These are phyloP conservation scores for Phengaris arion DNA, from an alignment of 2,888 invertebrate species.

Conservation along the genomic window DNA sequence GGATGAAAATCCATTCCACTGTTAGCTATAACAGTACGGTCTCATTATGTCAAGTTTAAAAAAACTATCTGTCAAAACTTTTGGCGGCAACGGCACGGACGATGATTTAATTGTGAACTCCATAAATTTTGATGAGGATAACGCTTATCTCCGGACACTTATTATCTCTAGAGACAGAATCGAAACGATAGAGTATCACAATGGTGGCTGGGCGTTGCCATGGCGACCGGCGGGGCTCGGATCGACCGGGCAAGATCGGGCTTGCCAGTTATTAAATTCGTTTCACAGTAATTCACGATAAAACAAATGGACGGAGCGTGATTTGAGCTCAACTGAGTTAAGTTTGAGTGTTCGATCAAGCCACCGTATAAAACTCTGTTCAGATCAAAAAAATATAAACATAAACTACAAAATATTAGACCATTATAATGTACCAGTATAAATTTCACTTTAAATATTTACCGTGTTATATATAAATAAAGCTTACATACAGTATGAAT, in stretches of 20 bases:
- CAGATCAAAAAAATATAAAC: too few species aligned
- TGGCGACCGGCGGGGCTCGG: constrained; percentile 19
- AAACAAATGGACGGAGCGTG: constrained; percentile 14
- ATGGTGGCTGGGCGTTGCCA: constrained; percentile 24
- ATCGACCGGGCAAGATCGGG: constrained; percentile 18
- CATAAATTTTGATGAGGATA: constrained; percentile 10
- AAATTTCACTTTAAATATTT: too few species aligned
- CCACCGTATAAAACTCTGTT: too few species aligned
- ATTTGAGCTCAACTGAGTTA: not conserved
- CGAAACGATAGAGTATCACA: constrained; percentile 9
- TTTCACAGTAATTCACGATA: not conserved
- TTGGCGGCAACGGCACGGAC: not conserved
- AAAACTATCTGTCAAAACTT: not conserved
- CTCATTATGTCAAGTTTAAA: not conserved
- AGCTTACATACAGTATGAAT: too few species aligned
- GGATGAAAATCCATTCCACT: too few species aligned
- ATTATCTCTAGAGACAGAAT: constrained; percentile 4
- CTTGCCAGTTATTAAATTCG: not conserved
- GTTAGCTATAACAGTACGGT: too few species aligned
- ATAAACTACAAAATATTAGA: too few species aligned
- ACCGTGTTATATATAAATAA: too few species aligned
- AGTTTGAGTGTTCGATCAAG: too few species aligned
- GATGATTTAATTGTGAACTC: not conserved
- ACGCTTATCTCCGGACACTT: not conserved
- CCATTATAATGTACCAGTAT: too few species aligned